Evolutionary conservation across 23 tunicate genomes (phyloP), one percentile per base, ranked within the genome.

Genomic region (Trididemnum miniatum): DNA sequence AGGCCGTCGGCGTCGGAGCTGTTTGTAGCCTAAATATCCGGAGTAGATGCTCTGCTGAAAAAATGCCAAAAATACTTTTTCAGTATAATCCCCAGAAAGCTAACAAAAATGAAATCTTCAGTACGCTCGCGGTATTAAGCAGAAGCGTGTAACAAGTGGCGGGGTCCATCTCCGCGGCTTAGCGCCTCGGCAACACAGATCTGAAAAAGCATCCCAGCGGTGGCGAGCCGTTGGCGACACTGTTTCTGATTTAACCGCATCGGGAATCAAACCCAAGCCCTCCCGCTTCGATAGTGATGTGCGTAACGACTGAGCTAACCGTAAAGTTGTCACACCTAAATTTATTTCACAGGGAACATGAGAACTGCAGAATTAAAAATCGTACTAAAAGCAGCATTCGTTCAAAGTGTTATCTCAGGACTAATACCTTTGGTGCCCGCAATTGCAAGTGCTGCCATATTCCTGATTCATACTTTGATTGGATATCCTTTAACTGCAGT

Each of bases 391-490:
- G 74, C 77, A 33, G 88, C 84, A 1, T 31, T 89, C 50, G 64
- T 89, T 59, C 89, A 84, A 79, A 84, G 89, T 44, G 57, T 79
- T 1, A 85, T 80, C 79, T 64, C 84, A 32, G 78, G 89, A 20
- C 59, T 89, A 3, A 77, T 84, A 26, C 85, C 89, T n/a, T 79
- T 89, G 1, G 95, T 89, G 20, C 95, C 95, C 24, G 95, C 84
- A 32, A 32, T 89, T 7, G 79, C 95, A 0, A 84, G 82, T 22
- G 89, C 84, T 22, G 40, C 84, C 0, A 78, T 85, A 29, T 84
- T 89, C 63, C 72, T 84, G 44, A 85, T 89, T 28, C 95, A 89
- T 65, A 89, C 95, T 22, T 54, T 84, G 12, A 38, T 84, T 25
- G 95, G 95, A 25, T 89, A 89, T 38, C 85, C 81, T 22, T 71